Base-by-base conservation (phyloP, 2,888 invertebrate genomes). In the Watsonalla binaria region DNA sequence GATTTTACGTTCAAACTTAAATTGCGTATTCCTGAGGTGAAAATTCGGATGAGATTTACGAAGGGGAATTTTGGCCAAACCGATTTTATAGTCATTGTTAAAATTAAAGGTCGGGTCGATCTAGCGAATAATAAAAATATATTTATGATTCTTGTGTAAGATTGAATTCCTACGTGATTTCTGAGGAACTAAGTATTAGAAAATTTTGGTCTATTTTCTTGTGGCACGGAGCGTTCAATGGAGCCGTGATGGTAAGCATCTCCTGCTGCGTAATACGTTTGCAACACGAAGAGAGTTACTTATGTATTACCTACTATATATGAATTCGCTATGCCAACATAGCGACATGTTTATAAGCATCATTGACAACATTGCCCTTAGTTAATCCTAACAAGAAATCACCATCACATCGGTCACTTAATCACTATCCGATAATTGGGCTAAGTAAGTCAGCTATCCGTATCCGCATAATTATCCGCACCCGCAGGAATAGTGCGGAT, bases 1-100 rank as follows among this genome's bases (percentile, higher is more conserved):
- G 74, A 74, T 80, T 84, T 85, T 83, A 86, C 76, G 82, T 78
- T 70, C 78, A 80, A 86, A 86, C 84, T 86, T 84, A 83, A 83
- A 85, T 84, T 83, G 80, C 78, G 76, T 79, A 80, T 75, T 77
- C 79, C 69, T 57, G 68, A 70, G 78, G 74, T 77, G 78, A 74
- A 72, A 74, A 76, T 78, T 77, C 75, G 72, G 73, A 71, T 67
- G 67, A 72, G 68, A 67, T 68, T 69, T 68, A 65, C 66, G 65
- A 63, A 56, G 55, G 60, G 52, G 52, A 50, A 55, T 55, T 39
- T 35, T 7, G 35, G 13, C 8, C 35, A 35, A 6, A n/a, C 6
- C 15, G 49, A 37, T 48, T 35, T 14, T 15, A 48, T 35, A 37
- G 14, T 8, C 2, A 15, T 8, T 7, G 35, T 7, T 14, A 8